Percentiles rank a stretch among this genome's conserved stretches.
phyloP scores from a whole-genome alignment of 1,140 invertebrate species.

The Platyscapa corneri region DNA sequence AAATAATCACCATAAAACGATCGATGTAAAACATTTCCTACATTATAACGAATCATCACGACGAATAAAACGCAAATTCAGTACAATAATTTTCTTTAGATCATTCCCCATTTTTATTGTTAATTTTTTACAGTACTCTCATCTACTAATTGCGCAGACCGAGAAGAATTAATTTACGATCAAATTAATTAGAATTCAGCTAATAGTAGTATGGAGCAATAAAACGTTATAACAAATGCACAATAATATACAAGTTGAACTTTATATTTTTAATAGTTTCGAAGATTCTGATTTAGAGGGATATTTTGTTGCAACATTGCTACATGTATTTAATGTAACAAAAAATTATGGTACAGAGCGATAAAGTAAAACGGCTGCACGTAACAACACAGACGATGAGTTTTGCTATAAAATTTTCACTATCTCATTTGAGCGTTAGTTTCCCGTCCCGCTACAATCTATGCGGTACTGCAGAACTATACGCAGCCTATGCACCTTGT shows the following conservation, averaged over 20 bases:
- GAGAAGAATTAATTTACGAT: slow-evolving; percentile 16
- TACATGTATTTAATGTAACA: no score
- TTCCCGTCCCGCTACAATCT: not conserved
- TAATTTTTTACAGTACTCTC: not conserved
- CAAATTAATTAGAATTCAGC: not conserved
- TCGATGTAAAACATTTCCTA: not conserved
- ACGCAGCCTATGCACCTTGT: not conserved
- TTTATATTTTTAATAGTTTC: no score
- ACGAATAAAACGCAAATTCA: slow-evolving; percentile 1
- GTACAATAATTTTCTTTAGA: not conserved
- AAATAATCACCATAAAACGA: no score
- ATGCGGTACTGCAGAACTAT: not conserved
- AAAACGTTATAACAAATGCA: no score
- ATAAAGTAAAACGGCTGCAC: not conserved
- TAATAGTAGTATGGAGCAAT: no score
- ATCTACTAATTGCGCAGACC: not conserved
- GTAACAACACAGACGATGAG: not conserved
- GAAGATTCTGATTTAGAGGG: no score
- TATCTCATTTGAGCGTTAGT: not conserved
- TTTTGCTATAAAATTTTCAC: not conserved
- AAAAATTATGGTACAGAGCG: no score
- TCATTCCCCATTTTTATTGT: not conserved
- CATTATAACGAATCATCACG: not conserved
- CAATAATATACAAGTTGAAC: no score
- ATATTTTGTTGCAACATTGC: no score